Conservation (phyloP, 2,888 invertebrate species). For the Drosophila bunnanda region DNA sequence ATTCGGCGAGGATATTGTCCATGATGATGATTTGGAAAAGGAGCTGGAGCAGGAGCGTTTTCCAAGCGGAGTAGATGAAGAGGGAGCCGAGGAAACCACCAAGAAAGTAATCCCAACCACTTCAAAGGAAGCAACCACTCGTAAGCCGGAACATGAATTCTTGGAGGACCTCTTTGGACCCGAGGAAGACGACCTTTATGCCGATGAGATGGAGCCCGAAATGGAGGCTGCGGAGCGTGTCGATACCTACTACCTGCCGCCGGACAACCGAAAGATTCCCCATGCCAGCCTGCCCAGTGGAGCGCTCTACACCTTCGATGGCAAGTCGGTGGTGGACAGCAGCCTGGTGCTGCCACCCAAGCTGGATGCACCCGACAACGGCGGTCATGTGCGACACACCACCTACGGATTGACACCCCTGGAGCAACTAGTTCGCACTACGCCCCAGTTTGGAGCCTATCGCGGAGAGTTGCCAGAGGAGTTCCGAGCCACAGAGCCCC, state of each 20-base stretch:
- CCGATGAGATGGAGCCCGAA: slow-evolving; percentile 80
- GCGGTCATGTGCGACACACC: slow-evolving; percentile 52
- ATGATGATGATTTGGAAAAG: slow-evolving; percentile 27
- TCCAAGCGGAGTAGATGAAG: not conserved
- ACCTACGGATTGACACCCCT: slow-evolving; percentile 85
- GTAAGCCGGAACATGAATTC: slow-evolving; percentile 9
- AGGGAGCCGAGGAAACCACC: slow-evolving; percentile 10
- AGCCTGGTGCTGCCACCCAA: slow-evolving; percentile 86
- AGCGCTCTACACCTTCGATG: slow-evolving; percentile 90
- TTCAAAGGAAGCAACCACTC: slow-evolving; percentile 8
- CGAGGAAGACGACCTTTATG: slow-evolving; percentile 80
- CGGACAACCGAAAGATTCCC: slow-evolving; percentile 85
- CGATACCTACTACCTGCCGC: slow-evolving; percentile 91
- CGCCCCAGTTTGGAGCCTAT: slow-evolving; percentile 91
- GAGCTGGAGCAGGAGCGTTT: slow-evolving; percentile 20
- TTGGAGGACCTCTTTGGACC: slow-evolving; percentile 57
- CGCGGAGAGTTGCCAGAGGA: slow-evolving; percentile 88
- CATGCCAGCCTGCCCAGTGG: slow-evolving; percentile 84
- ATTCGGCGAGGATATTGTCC: slow-evolving; percentile 30
- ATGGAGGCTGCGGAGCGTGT: slow-evolving; percentile 88
- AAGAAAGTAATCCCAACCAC: slow-evolving; percentile 5
- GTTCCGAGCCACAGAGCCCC: slow-evolving; percentile 82
- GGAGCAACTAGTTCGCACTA: slow-evolving; percentile 87
- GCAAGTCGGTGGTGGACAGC: slow-evolving; percentile 89
- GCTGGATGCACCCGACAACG: slow-evolving; percentile 70